Evolutionary conservation across 2,113 vertebrate species (phyloP).

Genomic region (Oryzias woworae): DNA sequence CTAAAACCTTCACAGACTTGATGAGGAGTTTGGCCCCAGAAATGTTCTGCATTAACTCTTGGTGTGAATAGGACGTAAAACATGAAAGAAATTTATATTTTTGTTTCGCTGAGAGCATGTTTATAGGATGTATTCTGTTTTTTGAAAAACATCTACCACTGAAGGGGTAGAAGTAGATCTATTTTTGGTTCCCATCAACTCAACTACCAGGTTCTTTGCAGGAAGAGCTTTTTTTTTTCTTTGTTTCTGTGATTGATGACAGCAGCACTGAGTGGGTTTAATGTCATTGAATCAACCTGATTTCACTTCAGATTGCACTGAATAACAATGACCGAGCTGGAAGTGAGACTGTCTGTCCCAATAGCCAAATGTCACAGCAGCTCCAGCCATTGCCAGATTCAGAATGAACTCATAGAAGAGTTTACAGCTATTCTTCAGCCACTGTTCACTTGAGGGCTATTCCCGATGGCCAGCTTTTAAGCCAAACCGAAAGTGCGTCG

Average conservation of each 20-base stretch:
- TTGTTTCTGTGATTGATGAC: conserved; percentile 37
- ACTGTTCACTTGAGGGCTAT: conserved; percentile 57
- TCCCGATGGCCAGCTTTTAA: conserved; percentile 48
- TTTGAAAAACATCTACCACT: no score
- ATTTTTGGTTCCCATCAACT: no score
- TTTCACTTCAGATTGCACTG: conserved; percentile 65
- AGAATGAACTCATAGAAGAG: conserved; percentile 10
- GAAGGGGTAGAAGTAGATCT: no score
- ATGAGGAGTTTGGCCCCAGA: no score
- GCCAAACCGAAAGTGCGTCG: conserved; percentile 29
- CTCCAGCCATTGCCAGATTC: conserved; percentile 12
- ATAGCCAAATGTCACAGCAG: conserved; percentile 18
- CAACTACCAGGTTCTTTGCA: no score
- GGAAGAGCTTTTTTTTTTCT: conserved; percentile 31
- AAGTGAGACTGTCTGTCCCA: background rate
- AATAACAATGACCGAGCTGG: conserved; percentile 44
- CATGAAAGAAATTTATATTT: no score
- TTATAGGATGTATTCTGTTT: no score
- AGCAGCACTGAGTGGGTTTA: conserved; percentile 31
- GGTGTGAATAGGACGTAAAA: no score
- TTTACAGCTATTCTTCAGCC: conserved; percentile 29
- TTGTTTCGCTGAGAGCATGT: no score
- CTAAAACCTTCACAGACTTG: no score
- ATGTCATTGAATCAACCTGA: conserved; percentile 37
- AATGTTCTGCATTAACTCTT: no score